Percentiles rank a stretch among this genome's conserved stretches.
These are phyloP conservation scores for Galaxias olidus DNA, from an alignment of 2,797 vertebrate species.

Conservation along the genomic window DNA sequence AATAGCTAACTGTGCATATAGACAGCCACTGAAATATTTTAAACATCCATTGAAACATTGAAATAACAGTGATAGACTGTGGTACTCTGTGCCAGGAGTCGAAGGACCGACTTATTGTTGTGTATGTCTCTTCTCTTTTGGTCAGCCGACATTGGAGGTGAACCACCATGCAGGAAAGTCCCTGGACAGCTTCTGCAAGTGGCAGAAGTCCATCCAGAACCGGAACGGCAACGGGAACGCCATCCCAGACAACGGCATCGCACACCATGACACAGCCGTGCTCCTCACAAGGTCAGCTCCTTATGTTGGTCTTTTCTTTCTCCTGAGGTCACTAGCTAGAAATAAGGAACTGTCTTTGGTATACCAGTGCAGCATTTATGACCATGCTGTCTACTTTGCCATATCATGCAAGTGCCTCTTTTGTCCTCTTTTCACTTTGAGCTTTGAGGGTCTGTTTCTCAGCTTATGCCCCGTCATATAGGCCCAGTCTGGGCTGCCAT, in stretches of 20 bases:
- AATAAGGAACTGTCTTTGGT: no score
- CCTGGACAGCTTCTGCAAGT: conserved; percentile 98
- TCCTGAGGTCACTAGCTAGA: no score
- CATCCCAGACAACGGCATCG: conserved; percentile 94
- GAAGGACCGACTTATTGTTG: neutral
- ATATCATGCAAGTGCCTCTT: no score
- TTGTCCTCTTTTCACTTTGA: no score
- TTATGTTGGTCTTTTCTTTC: no score
- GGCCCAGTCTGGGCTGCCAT: no score
- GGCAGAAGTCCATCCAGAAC: conserved; percentile 97
- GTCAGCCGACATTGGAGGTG: conserved; percentile 92
- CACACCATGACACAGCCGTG: conserved; percentile 95
- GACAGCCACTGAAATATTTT: neutral
- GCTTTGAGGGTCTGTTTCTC: no score
- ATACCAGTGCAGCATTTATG: no score
- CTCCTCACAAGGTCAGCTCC: conserved; percentile 91
- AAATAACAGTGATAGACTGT: conserved; percentile 30
- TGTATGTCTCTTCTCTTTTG: conserved; percentile 29
- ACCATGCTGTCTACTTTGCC: no score
- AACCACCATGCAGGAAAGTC: conserved; percentile 97
- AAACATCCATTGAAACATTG: neutral
- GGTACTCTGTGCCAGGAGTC: no score
- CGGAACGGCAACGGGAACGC: conserved; percentile 91
- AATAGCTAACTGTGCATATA: neutral
- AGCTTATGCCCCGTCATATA: no score